Evolutionary conservation across 2,888 invertebrate genomes (phyloP), one percentile per base, ranked within the genome.

Genomic region (Emmelina monodactyla): DNA sequence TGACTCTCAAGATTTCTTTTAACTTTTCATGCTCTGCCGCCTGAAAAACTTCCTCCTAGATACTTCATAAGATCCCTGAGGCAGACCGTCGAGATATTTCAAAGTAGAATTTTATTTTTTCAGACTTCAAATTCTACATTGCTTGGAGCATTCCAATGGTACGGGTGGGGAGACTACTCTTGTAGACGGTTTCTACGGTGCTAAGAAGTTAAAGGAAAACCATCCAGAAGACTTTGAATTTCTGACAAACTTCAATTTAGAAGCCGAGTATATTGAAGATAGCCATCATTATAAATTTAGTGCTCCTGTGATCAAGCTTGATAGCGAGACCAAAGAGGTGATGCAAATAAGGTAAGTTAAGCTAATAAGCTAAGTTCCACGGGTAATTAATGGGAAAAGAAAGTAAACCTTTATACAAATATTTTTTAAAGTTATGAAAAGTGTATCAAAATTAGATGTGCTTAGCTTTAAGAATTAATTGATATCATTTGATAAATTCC

Each of bases 171-270:
- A 89, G 44, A 90, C 86, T 0, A 67, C 89, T 29, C 70, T 92
- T 2, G 86, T 87, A 0, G 92, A 92, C 53, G 92, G 91, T 0
- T 87, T 89, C 53, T 75, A 83, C 36, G 86, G 86, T 3, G 88
- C 88, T 0, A 56, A 72, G 6, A 66, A 80, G 33, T 59, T 91
- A 13, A 76, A 72, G 34, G 54, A 66, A 2, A 64, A 79, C 1
- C 59, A 79, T 51, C 84, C 83, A 0, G 68, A 81, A 12, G 81
- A 83, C 32, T 91, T 83, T 51, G 61, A 85, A 5, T 67, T 84
- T 34, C 73, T 92, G 2, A 71, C 82, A 0, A 72, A 58, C 11
- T 81, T 82, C 11, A 63, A 81, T 6, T 62, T 88, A 6, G 84
- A 87, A 38, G 85, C 85, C 1, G 85, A 88, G 47, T 91, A 85